Base-by-base conservation (phyloP, 2,797 vertebrate genomes). In the Botia kubotai region DNA sequence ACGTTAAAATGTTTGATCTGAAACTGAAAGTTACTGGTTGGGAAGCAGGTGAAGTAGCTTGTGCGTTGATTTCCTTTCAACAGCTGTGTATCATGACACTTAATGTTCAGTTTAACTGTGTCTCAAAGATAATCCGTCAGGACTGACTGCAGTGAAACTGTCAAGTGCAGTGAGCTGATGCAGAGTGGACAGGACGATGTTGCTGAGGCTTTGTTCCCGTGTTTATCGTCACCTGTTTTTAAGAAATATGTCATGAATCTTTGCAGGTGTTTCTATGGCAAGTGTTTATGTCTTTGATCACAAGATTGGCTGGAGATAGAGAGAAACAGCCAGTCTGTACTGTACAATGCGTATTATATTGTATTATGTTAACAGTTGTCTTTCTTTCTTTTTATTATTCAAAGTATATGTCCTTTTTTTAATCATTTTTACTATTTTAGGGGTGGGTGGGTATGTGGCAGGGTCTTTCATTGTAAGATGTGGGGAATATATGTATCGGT, bases 281-380 rank as follows among this genome's bases (percentile, higher is more conserved):
- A 80, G 82, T 88, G 88, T 87, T 85, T 43, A 83, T 82, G 82
- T 90, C 92, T 88, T 83, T 85, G 79, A 87, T 91, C 89, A 80
- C 84, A 83, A 86, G 75, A 90, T 87, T 83, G 87, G 77, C 63
- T 84, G 83, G 86, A 86, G 84, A 81, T 81, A 79, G 82, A 83
- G 60, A 62, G 90, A 90, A 90, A 90, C 90, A 87, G 85, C 82
- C 83, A 87, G 75, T 89, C 91, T 92, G 91, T 94, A 93, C 90
- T 94, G 93, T 94, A 95, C 90, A 94, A 93, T 93, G 91, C 89
- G 90, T 93, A 93, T 93, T 93, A 93, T 93, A 94, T 94, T 95
- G 94, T 93, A 93, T 93, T 91, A 94, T 92, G 92, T 91, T 33
- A 92, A 92, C 89, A 87, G 88, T 92, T 88, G 87, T 92, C 90